Percentiles rank a stretch among this genome's conserved stretches.
These are phyloP conservation scores for Zingel zingel DNA, from an alignment of 2,113 vertebrate genomes.

Conservation along the genomic window DNA sequence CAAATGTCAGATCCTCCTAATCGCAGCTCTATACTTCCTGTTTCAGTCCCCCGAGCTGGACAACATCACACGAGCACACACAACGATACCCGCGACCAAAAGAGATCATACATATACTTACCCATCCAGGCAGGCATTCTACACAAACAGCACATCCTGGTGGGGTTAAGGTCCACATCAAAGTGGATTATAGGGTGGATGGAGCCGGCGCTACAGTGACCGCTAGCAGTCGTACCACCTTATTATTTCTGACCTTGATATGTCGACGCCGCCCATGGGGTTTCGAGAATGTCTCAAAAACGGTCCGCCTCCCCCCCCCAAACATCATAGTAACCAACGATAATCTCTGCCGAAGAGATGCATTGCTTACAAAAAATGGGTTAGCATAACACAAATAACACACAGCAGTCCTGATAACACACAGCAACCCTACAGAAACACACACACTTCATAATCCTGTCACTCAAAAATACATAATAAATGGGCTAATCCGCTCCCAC, in stretches of 20 bases:
- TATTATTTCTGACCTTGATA: constrained; percentile 63
- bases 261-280: constrained; percentile 38
- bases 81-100: constrained; percentile 20
- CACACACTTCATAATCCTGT: constrained; percentile 46
- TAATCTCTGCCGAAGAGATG: constrained; percentile 19
- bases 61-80: constrained; percentile 34
- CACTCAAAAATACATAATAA: constrained; percentile 42
- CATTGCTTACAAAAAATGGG: constrained; percentile 31
- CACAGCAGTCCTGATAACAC: constrained; percentile 1
- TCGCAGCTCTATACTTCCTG: constrained; percentile 69
- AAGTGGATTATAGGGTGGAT: constrained; percentile 77
- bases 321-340: constrained; percentile 5
- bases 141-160: constrained; percentile 71
- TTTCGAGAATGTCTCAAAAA: constrained; percentile 25
- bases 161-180: constrained; percentile 69
- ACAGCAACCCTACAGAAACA: constrained; percentile 33
- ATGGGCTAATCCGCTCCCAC: constrained; percentile 45
- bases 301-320: not conserved
- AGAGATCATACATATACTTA: constrained; percentile 55
- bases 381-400: constrained; percentile 45
- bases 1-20: constrained; percentile 77
- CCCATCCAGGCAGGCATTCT: constrained; percentile 58
- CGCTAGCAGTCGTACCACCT: constrained; percentile 47
- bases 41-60: constrained; percentile 47
- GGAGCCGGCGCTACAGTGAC: constrained; percentile 37